Evolutionary conservation across 2,113 vertebrate species (phyloP).

Genomic region (Misgurnus mizolepis): DNA sequence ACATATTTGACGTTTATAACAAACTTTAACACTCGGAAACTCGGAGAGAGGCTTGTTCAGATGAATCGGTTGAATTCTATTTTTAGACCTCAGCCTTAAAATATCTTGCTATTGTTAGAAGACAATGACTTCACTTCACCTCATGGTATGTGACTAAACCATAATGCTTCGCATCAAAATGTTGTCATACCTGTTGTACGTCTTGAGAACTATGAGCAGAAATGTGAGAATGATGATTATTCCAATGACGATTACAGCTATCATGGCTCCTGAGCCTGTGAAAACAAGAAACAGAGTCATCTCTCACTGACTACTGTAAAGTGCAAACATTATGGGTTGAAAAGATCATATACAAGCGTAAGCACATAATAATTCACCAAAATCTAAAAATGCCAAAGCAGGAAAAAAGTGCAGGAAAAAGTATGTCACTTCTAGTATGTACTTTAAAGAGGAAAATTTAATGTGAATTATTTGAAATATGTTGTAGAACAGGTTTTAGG

Average conservation of each 20-base stretch:
- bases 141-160: background rate
- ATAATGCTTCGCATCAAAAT: conserved; percentile 54
- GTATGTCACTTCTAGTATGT: too few species aligned
- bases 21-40: too few species aligned
- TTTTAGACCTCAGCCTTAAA: background rate
- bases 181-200: conserved; percentile 87
- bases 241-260: conserved; percentile 87
- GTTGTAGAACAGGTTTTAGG: conserved; percentile 9
- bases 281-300: background rate
- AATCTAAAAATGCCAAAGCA: background rate
- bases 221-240: conserved; percentile 86
- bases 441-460: background rate
- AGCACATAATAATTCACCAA: background rate
- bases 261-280: conserved; percentile 92
- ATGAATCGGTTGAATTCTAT: background rate
- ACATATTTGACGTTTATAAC: too few species aligned
- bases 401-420: background rate
- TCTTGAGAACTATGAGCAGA: conserved; percentile 87
- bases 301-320: background rate
- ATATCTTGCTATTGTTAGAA: background rate
- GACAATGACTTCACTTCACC: background rate
- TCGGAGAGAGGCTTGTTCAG: background rate
- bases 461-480: background rate
- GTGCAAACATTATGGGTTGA: background rate
- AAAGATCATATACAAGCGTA: background rate